phyloP scores from a whole-genome alignment of 2,113 vertebrate genomes.

The Caretta caretta region DNA sequence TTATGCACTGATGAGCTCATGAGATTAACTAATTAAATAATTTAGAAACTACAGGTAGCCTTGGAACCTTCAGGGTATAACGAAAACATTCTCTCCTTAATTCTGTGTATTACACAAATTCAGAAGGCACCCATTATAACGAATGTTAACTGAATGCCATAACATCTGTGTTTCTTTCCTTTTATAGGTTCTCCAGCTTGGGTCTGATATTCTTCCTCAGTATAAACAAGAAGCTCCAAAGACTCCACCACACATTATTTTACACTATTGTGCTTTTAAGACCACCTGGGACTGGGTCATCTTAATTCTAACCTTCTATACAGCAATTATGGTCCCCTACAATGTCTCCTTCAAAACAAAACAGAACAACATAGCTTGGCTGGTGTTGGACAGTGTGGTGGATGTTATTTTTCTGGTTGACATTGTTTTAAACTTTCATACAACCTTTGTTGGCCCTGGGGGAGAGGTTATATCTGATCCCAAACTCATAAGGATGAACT shows the following conservation, averaged over 20 bases:
- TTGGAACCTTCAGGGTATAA: neutral
- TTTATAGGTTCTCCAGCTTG: constrained; percentile 93
- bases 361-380: constrained; percentile 97
- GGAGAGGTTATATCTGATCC: constrained; percentile 98
- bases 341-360: constrained; percentile 98
- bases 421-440: constrained; percentile 98
- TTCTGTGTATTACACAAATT: neutral
- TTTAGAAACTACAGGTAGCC: neutral
- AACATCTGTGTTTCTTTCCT: constrained; percentile 10
- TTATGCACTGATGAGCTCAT: constrained; percentile 2
- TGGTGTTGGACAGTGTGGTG: constrained; percentile 98
- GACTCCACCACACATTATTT: constrained; percentile 97
- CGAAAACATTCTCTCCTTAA: neutral
- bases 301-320: constrained; percentile 98
- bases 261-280: constrained; percentile 98
- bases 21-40: constrained; percentile 26
- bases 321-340: constrained; percentile 98
- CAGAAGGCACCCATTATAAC: fast-evolving
- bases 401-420: constrained; percentile 98
- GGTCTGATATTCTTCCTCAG: constrained; percentile 97
- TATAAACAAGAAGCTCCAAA: constrained; percentile 99
- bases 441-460: constrained; percentile 96
- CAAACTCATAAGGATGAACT: constrained; percentile 98
- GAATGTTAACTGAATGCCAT: neutral
- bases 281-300: constrained; percentile 99